Percentiles rank a stretch among this genome's conserved stretches.
phyloP scores from a whole-genome alignment of 2,113 vertebrate species.

The Lepidothrix coronata region DNA sequence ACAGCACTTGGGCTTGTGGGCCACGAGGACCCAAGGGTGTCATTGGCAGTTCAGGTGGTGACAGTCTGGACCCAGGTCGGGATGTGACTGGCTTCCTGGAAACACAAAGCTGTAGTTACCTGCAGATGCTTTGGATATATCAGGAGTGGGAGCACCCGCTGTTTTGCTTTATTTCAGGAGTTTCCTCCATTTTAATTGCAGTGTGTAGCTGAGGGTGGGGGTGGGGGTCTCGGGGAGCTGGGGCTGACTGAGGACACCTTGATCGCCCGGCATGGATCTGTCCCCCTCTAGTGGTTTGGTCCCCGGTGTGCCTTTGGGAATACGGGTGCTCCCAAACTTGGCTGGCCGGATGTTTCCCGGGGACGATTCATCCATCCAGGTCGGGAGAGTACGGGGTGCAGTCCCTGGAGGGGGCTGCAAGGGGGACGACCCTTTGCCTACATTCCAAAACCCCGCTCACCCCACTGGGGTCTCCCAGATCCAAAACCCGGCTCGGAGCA shows the following conservation, averaged over 20 bases:
- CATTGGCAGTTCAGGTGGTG: background rate
- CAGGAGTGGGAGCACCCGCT: background rate
- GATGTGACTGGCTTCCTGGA: background rate
- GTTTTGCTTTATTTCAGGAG: background rate
- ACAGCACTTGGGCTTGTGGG: no score
- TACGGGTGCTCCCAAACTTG: background rate
- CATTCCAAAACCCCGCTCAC: background rate
- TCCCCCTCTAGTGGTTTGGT: background rate
- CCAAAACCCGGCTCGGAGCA: background rate
- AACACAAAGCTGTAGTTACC: background rate
- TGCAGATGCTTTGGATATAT: background rate
- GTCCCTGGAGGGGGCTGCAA: background rate
- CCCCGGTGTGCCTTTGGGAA: background rate
- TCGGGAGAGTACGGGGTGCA: background rate
- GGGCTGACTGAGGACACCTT: background rate
- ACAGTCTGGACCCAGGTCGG: background rate
- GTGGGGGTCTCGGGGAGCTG: background rate
- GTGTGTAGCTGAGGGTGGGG: background rate
- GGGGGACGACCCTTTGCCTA: background rate
- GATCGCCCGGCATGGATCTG: background rate
- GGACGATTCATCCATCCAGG: background rate
- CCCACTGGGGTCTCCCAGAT: background rate
- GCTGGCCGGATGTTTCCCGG: background rate
- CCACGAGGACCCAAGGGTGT: fast-evolving
- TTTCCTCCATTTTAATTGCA: background rate